Evolutionary conservation across 1,140 invertebrate species (phyloP).

Genomic region (Bursaphelenchus mucronatus): DNA sequence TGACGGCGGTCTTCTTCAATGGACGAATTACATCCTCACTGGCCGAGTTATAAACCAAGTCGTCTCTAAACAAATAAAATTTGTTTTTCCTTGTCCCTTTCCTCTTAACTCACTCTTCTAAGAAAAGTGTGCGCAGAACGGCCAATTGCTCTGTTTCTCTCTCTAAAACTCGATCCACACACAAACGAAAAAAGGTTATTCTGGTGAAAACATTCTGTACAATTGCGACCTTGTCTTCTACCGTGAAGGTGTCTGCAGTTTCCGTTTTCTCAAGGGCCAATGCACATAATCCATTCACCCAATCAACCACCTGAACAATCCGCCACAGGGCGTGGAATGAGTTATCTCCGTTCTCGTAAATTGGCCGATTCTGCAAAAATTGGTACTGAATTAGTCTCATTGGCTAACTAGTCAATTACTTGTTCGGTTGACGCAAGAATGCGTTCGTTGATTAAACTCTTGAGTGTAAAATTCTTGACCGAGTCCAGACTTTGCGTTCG

Average conservation of each 20-base stretch:
- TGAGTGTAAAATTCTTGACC: conserved; percentile 27
- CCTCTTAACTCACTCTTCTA: conserved; percentile 3
- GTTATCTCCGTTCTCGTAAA: conserved; percentile 17
- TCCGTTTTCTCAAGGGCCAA: conserved; percentile 21
- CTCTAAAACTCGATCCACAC: conserved; percentile 2
- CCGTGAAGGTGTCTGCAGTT: conserved; percentile 20
- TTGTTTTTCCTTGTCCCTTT: background rate
- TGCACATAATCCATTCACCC: conserved; percentile 29
- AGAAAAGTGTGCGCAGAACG: conserved; percentile 9
- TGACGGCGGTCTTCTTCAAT: conserved; percentile 3
- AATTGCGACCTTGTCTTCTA: conserved; percentile 34
- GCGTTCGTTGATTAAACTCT: conserved; percentile 32
- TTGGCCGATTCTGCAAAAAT: background rate
- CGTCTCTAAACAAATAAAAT: conserved; percentile 11
- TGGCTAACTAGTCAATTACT: background rate
- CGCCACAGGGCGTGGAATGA: conserved; percentile 26
- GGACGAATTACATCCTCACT: conserved; percentile 25
- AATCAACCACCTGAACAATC: conserved; percentile 28
- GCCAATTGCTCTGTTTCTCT: conserved; percentile 18
- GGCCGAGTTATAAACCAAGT: conserved; percentile 1
- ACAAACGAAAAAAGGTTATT: conserved; percentile 17
- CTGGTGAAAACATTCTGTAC: conserved; percentile 29
- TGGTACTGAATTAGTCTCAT: background rate
- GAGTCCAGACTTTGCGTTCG: conserved; percentile 19
- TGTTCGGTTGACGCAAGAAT: conserved; percentile 21